phyloP scores from a whole-genome alignment of 2,797 vertebrate species.

The Onychomys arenicola region DNA sequence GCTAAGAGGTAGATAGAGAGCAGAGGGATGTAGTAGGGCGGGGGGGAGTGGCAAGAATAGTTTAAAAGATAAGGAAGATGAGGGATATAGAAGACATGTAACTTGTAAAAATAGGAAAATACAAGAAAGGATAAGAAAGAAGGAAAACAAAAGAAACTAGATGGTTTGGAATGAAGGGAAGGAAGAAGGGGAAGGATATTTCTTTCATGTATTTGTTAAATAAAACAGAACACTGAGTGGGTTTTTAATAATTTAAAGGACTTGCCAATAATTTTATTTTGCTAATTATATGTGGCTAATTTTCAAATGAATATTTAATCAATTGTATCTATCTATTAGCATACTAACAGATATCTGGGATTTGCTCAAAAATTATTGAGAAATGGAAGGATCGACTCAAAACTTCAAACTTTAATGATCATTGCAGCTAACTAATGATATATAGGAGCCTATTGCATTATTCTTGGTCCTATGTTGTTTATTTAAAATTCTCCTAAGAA shows the following conservation, averaged over 20 bases:
- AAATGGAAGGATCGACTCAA: neutral
- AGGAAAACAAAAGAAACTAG: neutral
- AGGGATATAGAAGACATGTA: neutral
- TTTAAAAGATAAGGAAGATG: neutral
- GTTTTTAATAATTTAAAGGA: neutral
- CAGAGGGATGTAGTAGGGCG: neutral
- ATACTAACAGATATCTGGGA: neutral
- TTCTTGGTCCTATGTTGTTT: neutral
- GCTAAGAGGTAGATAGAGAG: too few relatives aligned
- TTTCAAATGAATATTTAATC: neutral
- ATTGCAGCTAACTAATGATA: neutral
- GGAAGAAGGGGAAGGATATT: neutral
- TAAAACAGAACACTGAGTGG: neutral
- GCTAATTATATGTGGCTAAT: neutral
- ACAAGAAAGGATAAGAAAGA: neutral
- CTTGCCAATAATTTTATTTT: neutral
- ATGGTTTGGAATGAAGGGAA: neutral
- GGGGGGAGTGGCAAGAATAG: neutral
- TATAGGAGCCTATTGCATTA: neutral
- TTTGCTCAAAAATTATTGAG: neutral
- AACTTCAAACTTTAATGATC: neutral
- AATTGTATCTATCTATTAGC: neutral
- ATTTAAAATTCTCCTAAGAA: neutral
- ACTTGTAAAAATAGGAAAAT: neutral
- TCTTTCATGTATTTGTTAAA: neutral